phyloP scores from a whole-genome alignment of 2,888 invertebrate species.

The Cephus runcator region DNA sequence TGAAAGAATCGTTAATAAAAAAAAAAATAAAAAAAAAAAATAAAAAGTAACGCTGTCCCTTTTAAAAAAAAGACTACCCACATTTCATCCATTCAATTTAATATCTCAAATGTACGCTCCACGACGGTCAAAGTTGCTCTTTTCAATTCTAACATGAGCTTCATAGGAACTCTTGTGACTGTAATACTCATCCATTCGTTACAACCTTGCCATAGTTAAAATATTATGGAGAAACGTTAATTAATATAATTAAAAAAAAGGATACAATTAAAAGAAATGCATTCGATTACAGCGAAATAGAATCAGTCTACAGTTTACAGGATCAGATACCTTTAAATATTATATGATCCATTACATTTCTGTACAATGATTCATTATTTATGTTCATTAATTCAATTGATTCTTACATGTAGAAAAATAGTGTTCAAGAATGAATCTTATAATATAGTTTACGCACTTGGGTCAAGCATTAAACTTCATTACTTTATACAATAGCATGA shows the following conservation, averaged over 20 bases:
- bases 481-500: not conserved
- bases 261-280: not conserved
- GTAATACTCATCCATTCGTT: not conserved
- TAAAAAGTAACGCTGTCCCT: not conserved
- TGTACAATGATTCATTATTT: not conserved
- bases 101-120: not conserved
- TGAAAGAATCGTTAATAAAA: not conserved
- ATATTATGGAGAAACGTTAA: not conserved
- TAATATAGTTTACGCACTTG: not conserved
- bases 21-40: not conserved
- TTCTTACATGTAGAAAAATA: not conserved
- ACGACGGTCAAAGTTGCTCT: not conserved
- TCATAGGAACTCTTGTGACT: not conserved
- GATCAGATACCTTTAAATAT: not conserved
- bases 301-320: not conserved
- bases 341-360: not conserved
- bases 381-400: not conserved
- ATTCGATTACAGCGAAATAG: not conserved
- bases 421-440: not conserved
- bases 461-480: not conserved
- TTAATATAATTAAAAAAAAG: not conserved
- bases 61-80: not conserved
- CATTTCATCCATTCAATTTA: not conserved
- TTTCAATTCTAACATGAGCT: not conserved
- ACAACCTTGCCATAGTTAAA: not conserved